These are phyloP conservation scores for Cerastis rubricosa DNA, from an alignment of 2,888 invertebrate genomes.

Conservation along the genomic window DNA sequence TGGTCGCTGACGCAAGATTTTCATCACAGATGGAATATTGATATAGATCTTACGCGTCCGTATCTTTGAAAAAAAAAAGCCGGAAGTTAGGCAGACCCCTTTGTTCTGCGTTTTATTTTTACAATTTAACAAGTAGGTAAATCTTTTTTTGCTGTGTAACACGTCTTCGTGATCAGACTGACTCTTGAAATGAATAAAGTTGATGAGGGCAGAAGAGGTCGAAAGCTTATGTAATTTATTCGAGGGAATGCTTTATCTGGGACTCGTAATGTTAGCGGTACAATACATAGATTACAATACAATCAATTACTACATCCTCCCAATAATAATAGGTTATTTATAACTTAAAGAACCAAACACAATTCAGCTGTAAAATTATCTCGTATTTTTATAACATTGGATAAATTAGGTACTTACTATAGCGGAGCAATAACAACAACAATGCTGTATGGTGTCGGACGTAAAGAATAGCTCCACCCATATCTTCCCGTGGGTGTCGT, in stretches of 20 bases:
- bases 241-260: not conserved
- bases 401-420: not conserved
- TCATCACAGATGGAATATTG: slow-evolving; percentile 7
- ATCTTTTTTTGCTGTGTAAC: not conserved
- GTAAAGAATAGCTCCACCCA: no score
- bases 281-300: no score
- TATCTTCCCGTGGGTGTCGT: no score
- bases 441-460: no score
- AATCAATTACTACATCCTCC: not conserved
- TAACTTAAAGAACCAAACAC: not conserved
- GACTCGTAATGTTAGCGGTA: not conserved
- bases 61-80: no score
- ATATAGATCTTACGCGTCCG: no score
- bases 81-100: no score
- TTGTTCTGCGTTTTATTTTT: not conserved
- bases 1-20: slow-evolving; percentile 20
- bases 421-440: no score
- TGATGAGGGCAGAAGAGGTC: no score
- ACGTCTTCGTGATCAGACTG: not conserved
- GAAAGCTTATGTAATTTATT: no score
- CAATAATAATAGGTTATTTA: not conserved
- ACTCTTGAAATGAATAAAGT: not conserved
- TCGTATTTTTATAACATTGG: not conserved
- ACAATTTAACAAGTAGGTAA: not conserved
- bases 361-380: not conserved